Evolutionary conservation across 2,888 invertebrate genomes (phyloP).

Genomic region (Aspidiotus destructor): DNA sequence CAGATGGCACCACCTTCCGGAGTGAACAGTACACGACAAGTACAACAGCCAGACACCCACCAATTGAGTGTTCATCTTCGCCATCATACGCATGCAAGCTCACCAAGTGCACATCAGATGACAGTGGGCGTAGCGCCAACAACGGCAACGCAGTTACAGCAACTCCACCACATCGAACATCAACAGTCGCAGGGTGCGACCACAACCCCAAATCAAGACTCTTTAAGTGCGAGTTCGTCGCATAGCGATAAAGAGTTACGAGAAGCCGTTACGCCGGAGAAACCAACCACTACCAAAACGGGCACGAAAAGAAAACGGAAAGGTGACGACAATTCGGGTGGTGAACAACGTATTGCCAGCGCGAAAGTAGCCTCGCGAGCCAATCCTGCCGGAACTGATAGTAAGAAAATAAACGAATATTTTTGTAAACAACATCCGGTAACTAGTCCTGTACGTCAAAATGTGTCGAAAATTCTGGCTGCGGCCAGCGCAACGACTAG

Average conservation of each 20-base stretch:
- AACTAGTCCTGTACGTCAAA: constrained; percentile 70
- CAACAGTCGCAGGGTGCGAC: constrained; percentile 4
- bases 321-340: constrained; percentile 34
- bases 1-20: constrained; percentile 33
- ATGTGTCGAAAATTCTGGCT: constrained; percentile 19
- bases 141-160: constrained; percentile 10
- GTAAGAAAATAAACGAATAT: constrained; percentile 88
- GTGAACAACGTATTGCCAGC: constrained; percentile 43
- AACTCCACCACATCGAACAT: constrained; percentile 9
- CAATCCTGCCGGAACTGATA: constrained; percentile 45
- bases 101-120: background rate
- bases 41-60: constrained; percentile 22
- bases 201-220: constrained; percentile 23
- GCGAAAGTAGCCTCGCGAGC: constrained; percentile 45
- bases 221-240: constrained; percentile 55
- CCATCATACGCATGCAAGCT: constrained; percentile 17
- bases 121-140: background rate
- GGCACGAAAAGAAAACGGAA: constrained; percentile 74
- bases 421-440: constrained; percentile 64
- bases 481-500: constrained; percentile 6
- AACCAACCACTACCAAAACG: constrained; percentile 42
- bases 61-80: constrained; percentile 22
- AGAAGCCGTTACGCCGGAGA: constrained; percentile 71
- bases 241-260: constrained; percentile 84
- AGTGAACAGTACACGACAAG: constrained; percentile 25